Conservation (phyloP, 1,140 invertebrate genomes). For the Venustaconcha ellipsiformis region DNA sequence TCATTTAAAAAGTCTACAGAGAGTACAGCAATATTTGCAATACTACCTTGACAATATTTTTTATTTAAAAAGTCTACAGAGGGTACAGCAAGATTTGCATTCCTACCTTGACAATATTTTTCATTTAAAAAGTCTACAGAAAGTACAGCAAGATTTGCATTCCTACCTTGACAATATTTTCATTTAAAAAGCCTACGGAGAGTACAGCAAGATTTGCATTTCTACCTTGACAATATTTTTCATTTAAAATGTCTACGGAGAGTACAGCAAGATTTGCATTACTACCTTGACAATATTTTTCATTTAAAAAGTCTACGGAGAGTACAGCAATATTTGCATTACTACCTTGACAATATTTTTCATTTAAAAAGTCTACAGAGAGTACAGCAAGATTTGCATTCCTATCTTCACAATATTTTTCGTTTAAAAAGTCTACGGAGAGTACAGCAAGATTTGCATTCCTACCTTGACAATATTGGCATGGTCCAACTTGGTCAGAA, state of each 20-base stretch:
- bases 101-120: no score
- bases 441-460: neutral
- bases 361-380: neutral
- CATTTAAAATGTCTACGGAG: neutral
- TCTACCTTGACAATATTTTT: no score
- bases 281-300: slow-evolving; percentile 72
- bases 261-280: neutral
- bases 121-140: neutral
- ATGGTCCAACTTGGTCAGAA: slow-evolving; percentile 77
- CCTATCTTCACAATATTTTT: no score
- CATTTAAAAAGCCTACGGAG: neutral
- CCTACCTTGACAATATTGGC: slow-evolving; percentile 77
- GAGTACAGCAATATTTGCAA: no score
- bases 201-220: no score
- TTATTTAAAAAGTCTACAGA: neutral
- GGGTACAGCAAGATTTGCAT: no score
- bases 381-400: no score
- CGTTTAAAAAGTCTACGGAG: neutral
- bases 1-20: neutral
- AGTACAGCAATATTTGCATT: no score
- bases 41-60: slow-evolving; percentile 75
- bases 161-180: slow-evolving; percentile 72
- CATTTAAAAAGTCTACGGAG: neutral
- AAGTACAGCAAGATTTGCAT: no score
- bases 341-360: no score